Conservation (phyloP, 2,888 invertebrate genomes). For the Ornithoptera alexandrae region DNA sequence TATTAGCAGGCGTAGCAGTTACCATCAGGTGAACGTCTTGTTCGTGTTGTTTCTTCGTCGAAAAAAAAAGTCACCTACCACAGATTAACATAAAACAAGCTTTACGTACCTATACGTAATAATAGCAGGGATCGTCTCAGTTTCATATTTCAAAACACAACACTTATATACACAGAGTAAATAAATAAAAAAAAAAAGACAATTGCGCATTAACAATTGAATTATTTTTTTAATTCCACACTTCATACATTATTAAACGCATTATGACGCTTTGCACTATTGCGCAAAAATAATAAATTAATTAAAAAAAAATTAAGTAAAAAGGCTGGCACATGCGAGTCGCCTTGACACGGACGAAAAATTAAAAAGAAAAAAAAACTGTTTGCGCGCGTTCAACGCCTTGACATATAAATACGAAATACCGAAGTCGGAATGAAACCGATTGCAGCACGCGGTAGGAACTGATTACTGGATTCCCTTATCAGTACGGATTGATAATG, state of each 20-base stretch:
- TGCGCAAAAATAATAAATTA: too few species aligned
- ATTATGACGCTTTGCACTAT: background rate
- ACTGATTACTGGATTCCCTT: background rate
- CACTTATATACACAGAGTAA: background rate
- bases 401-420: constrained; percentile 1
- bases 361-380: constrained; percentile 6
- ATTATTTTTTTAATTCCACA: background rate
- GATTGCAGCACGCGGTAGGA: background rate
- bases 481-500: constrained; percentile 14
- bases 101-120: background rate
- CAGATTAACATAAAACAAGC: too few species aligned
- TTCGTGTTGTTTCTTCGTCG: too few species aligned
- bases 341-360: constrained; percentile 9
- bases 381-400: constrained; percentile 1
- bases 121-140: background rate
- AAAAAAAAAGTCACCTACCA: too few species aligned
- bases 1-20: too few species aligned
- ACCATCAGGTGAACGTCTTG: too few species aligned
- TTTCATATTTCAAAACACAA: background rate
- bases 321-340: constrained; percentile 4
- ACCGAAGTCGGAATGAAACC: background rate
- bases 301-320: background rate
- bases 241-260: background rate
- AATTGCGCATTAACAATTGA: background rate
- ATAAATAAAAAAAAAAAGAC: background rate